Evolutionary conservation across 2,797 vertebrate genomes (phyloP).

Genomic region (Buceros bicornis): DNA sequence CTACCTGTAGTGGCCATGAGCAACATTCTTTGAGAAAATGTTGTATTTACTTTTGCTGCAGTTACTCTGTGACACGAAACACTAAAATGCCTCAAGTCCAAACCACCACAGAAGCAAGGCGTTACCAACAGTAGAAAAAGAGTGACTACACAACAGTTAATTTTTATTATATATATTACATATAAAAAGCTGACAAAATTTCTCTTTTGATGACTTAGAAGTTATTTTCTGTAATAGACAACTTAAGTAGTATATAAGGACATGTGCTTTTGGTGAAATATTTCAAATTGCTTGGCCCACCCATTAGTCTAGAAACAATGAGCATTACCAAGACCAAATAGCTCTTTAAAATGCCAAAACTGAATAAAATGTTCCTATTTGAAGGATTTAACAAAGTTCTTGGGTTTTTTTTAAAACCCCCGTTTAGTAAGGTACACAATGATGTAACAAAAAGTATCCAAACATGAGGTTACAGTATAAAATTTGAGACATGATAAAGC

Average conservation of each 20-base stretch:
- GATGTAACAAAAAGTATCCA: not conserved
- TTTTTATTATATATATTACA: not conserved
- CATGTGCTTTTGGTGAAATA: not conserved
- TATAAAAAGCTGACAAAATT: not conserved
- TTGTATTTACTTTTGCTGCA: not conserved
- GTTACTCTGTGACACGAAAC: not conserved
- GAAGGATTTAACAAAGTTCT: not conserved
- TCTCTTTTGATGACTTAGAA: not conserved
- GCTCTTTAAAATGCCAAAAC: not conserved
- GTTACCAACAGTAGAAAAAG: not conserved
- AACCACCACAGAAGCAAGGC: not conserved
- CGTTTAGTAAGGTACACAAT: not conserved
- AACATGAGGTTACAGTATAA: not conserved
- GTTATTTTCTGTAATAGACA: not conserved
- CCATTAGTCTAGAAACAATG: not conserved
- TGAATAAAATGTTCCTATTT: not conserved
- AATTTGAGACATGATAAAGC: not conserved
- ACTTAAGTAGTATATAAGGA: not conserved
- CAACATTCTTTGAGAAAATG: not conserved
- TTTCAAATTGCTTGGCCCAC: not conserved
- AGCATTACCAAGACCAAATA: not conserved
- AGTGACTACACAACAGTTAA: not conserved
- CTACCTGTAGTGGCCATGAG: constrained; percentile 78
- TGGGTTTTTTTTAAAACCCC: not conserved
- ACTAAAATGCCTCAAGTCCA: not conserved